phyloP scores from a whole-genome alignment of 2,797 vertebrate genomes.

The Toxotes lorentzi region DNA sequence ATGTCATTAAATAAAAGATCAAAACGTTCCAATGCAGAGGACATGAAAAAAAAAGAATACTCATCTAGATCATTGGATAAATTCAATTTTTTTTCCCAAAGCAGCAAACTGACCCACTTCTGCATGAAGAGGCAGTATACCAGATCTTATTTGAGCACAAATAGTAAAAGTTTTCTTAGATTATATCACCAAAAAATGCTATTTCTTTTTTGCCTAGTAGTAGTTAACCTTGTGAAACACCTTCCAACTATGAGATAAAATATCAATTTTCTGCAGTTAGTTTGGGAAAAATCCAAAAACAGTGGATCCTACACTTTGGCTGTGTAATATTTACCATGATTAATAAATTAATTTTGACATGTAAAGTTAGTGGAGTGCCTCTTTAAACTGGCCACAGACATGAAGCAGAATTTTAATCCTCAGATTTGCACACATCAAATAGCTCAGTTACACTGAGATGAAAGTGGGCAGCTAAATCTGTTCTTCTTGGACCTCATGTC shows the following conservation, averaged over 20 bases:
- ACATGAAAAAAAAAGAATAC: neutral
- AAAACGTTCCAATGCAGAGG: neutral
- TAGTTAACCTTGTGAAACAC: neutral
- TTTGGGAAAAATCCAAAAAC: neutral
- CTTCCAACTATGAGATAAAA: neutral
- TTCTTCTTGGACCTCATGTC: conserved; percentile 14
- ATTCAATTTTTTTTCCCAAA: conserved; percentile 3
- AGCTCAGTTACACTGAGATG: neutral
- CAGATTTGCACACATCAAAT: conserved; percentile 15
- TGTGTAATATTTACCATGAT: neutral
- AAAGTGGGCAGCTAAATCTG: conserved; percentile 2
- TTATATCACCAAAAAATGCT: neutral
- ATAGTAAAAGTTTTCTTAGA: neutral
- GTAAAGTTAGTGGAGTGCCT: neutral
- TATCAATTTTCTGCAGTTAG: neutral
- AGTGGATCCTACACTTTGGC: neutral
- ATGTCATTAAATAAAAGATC: neutral
- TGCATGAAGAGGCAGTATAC: neutral
- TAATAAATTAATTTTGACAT: neutral
- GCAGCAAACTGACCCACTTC: conserved; percentile 10
- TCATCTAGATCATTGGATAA: neutral
- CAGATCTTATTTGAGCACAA: neutral
- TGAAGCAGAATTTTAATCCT: neutral
- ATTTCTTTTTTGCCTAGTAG: neutral
- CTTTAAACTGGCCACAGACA: neutral